Evolutionary conservation across 2,113 vertebrate species (phyloP).

Genomic region (Periophthalmus modestus): DNA sequence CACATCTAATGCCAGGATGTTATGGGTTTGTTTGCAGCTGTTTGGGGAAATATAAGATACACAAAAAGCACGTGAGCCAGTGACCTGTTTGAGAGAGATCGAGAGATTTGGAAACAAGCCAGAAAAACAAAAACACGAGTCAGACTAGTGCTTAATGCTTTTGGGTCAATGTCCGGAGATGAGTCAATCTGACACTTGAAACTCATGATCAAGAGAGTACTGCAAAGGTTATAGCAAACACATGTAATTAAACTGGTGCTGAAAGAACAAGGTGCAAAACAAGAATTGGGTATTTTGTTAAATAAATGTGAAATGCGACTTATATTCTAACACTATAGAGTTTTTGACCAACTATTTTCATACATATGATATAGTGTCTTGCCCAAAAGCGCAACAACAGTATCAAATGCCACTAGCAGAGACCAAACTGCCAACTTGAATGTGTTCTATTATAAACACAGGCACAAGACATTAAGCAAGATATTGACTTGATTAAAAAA

Average conservation of each 20-base stretch:
- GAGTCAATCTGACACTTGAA: slow-evolving; percentile 50
- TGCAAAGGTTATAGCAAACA: slow-evolving; percentile 28
- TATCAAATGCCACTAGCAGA: neutral
- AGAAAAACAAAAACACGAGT: slow-evolving; percentile 53
- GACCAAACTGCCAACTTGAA: neutral
- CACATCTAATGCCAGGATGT: slow-evolving; percentile 22
- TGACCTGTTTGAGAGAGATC: slow-evolving; percentile 63
- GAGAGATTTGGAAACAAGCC: slow-evolving; percentile 50
- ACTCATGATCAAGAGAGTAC: slow-evolving; percentile 28
- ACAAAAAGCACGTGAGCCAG: slow-evolving; percentile 27
- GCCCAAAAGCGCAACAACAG: neutral
- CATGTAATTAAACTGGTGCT: slow-evolving; percentile 2
- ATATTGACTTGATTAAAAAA: too few relatives aligned
- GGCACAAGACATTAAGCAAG: neutral
- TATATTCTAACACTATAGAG: too few relatives aligned
- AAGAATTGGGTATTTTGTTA: neutral
- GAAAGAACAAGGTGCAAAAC: neutral
- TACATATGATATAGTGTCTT: neutral
- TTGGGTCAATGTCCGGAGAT: slow-evolving; percentile 65
- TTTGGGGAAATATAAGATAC: slow-evolving; percentile 42
- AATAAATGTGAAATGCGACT: too few relatives aligned
- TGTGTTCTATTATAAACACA: neutral
- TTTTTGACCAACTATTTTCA: too few relatives aligned
- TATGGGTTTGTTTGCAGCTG: slow-evolving; percentile 70
- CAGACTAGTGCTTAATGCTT: slow-evolving; percentile 38